These are phyloP conservation scores for Mallotus villosus DNA, from an alignment of 2,797 vertebrate species.

Conservation along the genomic window DNA sequence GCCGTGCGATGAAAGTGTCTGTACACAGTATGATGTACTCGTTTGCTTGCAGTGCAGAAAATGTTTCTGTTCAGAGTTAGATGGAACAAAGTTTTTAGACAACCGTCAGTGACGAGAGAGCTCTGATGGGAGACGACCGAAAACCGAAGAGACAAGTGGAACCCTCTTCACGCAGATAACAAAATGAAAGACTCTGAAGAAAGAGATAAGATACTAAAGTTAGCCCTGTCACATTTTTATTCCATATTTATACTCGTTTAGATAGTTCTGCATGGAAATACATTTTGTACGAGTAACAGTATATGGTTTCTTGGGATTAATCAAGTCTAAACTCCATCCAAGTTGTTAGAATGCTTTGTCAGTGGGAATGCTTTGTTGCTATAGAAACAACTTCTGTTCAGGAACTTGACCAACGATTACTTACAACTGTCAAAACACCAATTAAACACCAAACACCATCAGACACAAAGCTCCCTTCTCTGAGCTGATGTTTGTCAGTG, in stretches of 20 bases:
- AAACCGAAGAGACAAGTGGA: slow-evolving; percentile 20
- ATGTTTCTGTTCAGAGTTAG: not conserved
- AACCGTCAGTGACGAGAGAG: not conserved
- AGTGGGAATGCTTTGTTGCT: too few species aligned
- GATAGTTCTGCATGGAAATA: not conserved
- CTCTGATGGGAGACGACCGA: not conserved
- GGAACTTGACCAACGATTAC: too few species aligned
- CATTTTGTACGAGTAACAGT: too few species aligned
- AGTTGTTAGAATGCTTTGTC: too few species aligned
- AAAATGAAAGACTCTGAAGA: not conserved
- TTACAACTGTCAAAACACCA: too few species aligned
- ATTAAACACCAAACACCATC: too few species aligned
- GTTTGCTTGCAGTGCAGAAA: slow-evolving; percentile 3
- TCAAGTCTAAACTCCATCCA: too few species aligned
- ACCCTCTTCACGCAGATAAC: slow-evolving; percentile 5
- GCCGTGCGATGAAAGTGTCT: not conserved
- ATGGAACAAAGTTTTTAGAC: not conserved
- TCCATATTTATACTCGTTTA: too few species aligned
- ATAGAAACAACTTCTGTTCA: too few species aligned
- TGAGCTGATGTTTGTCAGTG: too few species aligned
- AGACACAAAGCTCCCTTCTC: too few species aligned
- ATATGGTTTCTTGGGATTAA: too few species aligned
- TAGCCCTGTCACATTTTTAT: not conserved
- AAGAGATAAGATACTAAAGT: slow-evolving; percentile 11
- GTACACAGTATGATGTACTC: not conserved